A percentile compares a stretch with the other conserved stretches of the same genome.
Conservation (phyloP, 2,888 invertebrate genomes). For the Plutella xylostella region DNA sequence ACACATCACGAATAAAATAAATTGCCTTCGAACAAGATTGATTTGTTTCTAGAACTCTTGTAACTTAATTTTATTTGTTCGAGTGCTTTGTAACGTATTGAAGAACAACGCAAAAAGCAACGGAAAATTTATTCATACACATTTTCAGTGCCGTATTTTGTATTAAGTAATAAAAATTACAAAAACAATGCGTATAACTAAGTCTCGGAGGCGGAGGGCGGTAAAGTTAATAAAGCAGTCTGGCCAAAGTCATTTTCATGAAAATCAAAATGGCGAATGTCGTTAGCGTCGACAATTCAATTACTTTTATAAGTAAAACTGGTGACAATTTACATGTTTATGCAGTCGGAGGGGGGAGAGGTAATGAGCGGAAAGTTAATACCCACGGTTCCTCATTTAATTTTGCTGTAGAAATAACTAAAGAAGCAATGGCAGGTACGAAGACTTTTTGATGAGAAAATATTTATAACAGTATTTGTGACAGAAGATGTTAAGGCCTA, state of each 20-base stretch:
- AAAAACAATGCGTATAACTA: constrained; percentile 2
- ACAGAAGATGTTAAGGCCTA: no score
- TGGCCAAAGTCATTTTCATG: constrained; percentile 40
- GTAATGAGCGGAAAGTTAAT: constrained; percentile 5
- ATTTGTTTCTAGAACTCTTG: no score
- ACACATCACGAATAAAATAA: no score
- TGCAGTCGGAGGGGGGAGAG: constrained; percentile 17
- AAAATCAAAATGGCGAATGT: constrained; percentile 52
- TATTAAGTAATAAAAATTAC: not conserved
- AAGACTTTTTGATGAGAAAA: no score
- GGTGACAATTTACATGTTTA: constrained; percentile 55
- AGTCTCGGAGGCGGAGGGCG: constrained; percentile 14
- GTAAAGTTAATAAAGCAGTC: constrained; percentile 27
- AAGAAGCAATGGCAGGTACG: no score
- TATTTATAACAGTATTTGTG: no score
- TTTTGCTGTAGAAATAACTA: no score
- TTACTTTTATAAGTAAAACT: constrained; percentile 60
- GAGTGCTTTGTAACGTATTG: no score
- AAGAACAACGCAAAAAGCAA: no score
- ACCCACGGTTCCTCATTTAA: no score
- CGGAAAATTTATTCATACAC: constrained; percentile 64
- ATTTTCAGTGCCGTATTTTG: constrained; percentile 34
- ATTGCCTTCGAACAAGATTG: no score
- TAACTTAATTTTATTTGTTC: no score
- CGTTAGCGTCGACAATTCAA: constrained; percentile 48